A percentile compares a stretch with the other conserved stretches of the same genome.
Conservation (phyloP, 2,797 vertebrate species). For the Nothura maculosa region DNA sequence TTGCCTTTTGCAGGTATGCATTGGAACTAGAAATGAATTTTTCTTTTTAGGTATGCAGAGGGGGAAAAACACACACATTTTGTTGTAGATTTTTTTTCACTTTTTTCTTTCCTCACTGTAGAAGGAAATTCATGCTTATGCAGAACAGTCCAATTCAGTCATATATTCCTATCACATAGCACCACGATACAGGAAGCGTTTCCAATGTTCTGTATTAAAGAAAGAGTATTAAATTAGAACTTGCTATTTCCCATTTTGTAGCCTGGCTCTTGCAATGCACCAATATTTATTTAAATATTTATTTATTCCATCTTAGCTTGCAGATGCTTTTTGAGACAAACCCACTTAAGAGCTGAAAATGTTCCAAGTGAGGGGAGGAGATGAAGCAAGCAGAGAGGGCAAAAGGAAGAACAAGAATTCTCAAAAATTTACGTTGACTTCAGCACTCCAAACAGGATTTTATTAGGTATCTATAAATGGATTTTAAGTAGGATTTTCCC, state of each 20-base stretch:
- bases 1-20: background rate
- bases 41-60: background rate
- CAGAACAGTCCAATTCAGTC: background rate
- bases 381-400: background rate
- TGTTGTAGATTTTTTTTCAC: background rate
- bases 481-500: conserved; percentile 75
- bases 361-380: background rate
- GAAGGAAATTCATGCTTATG: background rate
- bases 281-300: background rate
- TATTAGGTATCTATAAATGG: conserved; percentile 58
- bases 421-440: conserved; percentile 32
- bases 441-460: conserved; percentile 62
- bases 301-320: background rate
- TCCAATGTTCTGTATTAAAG: background rate
- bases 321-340: conserved; percentile 47
- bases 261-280: background rate
- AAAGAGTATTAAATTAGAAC: conserved; percentile 41
- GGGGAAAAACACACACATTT: background rate
- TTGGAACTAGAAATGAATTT: background rate
- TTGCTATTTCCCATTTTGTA: conserved; percentile 14
- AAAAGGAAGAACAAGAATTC: conserved; percentile 38
- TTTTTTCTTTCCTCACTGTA: background rate
- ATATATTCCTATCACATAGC: background rate
- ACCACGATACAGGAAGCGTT: background rate
- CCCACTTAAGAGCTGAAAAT: conserved; percentile 24